Base-by-base conservation (phyloP, 1,140 invertebrate species). In the Drosophila virilis region DNA sequence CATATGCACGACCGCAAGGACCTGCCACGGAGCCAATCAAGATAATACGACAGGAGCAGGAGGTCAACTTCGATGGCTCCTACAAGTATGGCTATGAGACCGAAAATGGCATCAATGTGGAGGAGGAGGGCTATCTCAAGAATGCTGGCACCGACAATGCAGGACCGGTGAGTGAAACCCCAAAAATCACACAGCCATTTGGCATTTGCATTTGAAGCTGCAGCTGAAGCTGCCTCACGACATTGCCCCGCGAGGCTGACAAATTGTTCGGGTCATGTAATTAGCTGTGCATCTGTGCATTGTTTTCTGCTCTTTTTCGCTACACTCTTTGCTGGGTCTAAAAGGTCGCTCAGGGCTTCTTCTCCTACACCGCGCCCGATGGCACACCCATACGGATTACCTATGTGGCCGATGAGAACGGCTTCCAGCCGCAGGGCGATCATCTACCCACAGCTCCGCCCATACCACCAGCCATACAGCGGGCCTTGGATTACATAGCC, bases 391-490 rank as follows among this genome's bases (percentile, higher is more conserved):
- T 96, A 62, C 92, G 93, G 12, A 91, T 97, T 9, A 94, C 94
- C 3, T 97, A 97, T 90, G 94, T 95, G 35, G 96, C 96, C 40
- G 96, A 97, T 82, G 95, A 96, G 79, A 96, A 96, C 77, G 95
- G 95, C 46, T 96, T 95, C 91, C 94, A 94, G 66, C 94, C 95
- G 22, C 85, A 91, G 68, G 89, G 91, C 35, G 95, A 94, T 40
- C 95, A 95, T 93, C 81, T 96, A 10, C 95, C 95, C 8, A 95
- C 94, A 1, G 94, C 95, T n/a, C 95, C 95, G 50, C 95, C 95
- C 58, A 94, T 95, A 33, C 95, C 95, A 42, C 93, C 93, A 64
- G 94, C 94, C 64, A 95, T 96, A 64, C 93, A 94, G 76, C 93
- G 93, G 76, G 94, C 94, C n/a, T 88, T 96, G 17, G 95, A 94